Conservation (phyloP, 2,797 vertebrate genomes). For the Eidolon dupreanum region DNA sequence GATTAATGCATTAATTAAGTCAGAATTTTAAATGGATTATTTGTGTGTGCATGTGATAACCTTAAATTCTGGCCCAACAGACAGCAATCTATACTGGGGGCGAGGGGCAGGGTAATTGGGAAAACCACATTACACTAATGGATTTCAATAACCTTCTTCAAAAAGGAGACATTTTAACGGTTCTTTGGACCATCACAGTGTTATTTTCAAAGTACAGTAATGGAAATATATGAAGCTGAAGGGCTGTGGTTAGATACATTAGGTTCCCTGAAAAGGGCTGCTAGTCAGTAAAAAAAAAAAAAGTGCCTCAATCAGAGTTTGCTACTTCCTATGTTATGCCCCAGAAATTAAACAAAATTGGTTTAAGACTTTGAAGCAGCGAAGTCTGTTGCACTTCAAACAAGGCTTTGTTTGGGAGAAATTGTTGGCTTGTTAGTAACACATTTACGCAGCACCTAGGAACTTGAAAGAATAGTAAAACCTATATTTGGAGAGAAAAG, state of each 20-base stretch:
- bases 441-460: not conserved
- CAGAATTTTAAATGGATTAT: constrained; percentile 55
- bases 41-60: constrained; percentile 10
- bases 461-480: not conserved
- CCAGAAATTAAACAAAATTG: constrained; percentile 60
- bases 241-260: constrained; percentile 46
- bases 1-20: constrained; percentile 43
- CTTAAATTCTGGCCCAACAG: constrained; percentile 38
- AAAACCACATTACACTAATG: constrained; percentile 66
- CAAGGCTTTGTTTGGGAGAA: constrained; percentile 3
- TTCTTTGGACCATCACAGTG: constrained; percentile 38
- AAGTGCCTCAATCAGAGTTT: not conserved
- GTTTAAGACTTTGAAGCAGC: constrained; percentile 68
- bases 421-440: constrained; percentile 33
- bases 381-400: constrained; percentile 66
- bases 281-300: constrained; percentile 29
- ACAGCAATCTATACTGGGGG: not conserved
- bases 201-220: constrained; percentile 69
- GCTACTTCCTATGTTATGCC: constrained; percentile 48
- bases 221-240: constrained; percentile 48
- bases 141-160: constrained; percentile 69
- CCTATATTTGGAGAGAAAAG: not conserved
- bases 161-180: constrained; percentile 67
- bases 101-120: not conserved
- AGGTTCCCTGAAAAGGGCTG: not conserved